These are phyloP conservation scores for Liposcelis brunnea DNA, from an alignment of 2,888 invertebrate species.

Conservation along the genomic window DNA sequence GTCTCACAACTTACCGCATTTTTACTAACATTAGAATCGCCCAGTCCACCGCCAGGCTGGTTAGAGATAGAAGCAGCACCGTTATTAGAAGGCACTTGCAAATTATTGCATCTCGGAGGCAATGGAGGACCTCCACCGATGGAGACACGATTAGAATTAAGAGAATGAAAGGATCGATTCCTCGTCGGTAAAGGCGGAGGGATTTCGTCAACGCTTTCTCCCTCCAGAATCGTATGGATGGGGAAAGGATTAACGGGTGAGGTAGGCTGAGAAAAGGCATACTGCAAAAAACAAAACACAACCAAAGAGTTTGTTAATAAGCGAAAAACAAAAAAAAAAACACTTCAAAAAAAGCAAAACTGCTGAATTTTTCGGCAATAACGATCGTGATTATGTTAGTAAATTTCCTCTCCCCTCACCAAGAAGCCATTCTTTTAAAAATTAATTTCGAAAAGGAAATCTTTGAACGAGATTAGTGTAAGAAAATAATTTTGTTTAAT, in stretches of 20 bases:
- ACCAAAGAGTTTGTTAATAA: slow-evolving; percentile 1
- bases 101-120: slow-evolving; percentile 11
- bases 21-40: background rate
- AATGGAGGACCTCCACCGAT: slow-evolving; percentile 19
- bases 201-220: slow-evolving; percentile 18
- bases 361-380: too few relatives aligned
- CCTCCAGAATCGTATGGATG: slow-evolving; percentile 5
- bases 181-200: slow-evolving; percentile 30
- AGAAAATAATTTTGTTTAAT: too few relatives aligned
- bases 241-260: slow-evolving; percentile 4
- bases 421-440: too few relatives aligned
- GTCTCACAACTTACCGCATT: background rate
- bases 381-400: too few relatives aligned
- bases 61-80: slow-evolving; percentile 10
- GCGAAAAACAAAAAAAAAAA: background rate
- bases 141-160: slow-evolving; percentile 15
- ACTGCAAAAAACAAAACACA: slow-evolving; percentile 22
- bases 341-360: too few relatives aligned
- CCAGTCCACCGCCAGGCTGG: slow-evolving; percentile 6
- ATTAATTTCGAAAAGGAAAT: too few relatives aligned
- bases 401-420: too few relatives aligned
- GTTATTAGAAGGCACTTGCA: slow-evolving; percentile 14
- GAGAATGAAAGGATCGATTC: slow-evolving; percentile 23
- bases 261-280: slow-evolving; percentile 22
- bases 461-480: too few relatives aligned